Evolutionary conservation across 2,113 vertebrate genomes (phyloP).

Genomic region (Pteronura brasiliensis): DNA sequence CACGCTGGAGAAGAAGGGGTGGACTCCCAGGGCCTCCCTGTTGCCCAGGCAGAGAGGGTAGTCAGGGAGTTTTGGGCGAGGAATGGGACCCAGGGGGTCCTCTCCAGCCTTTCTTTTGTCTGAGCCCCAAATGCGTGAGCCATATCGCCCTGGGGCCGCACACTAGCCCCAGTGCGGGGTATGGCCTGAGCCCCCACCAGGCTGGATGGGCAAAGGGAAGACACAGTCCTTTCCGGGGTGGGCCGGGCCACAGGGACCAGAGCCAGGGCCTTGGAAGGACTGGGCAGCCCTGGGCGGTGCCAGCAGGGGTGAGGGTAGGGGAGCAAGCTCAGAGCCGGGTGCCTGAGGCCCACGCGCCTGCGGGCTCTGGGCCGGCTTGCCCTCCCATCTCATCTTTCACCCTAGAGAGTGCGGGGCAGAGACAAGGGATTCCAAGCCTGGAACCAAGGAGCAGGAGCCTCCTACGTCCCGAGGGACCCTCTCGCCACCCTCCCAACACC

Average conservation of each 20-base stretch:
- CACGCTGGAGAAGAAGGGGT: neutral
- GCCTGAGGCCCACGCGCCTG: neutral
- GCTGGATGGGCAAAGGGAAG: neutral
- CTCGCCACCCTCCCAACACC: neutral
- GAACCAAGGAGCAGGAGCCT: neutral
- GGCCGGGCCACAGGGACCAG: neutral
- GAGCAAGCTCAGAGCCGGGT: neutral
- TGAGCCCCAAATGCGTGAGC: neutral
- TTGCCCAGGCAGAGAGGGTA: neutral
- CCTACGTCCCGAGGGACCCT: neutral
- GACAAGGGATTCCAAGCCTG: neutral
- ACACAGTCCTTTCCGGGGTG: neutral
- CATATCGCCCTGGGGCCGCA: neutral
- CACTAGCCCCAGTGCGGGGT: neutral
- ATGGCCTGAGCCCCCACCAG: neutral
- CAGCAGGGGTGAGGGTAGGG: neutral
- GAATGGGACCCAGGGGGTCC: neutral
- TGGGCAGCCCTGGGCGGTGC: neutral
- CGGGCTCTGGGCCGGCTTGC: neutral
- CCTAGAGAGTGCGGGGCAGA: neutral
- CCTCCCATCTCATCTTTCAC: neutral
- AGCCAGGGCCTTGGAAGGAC: slow-evolving; percentile 29
- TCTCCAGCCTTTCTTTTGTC: neutral
- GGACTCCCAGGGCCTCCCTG: neutral
- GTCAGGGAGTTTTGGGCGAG: fast-evolving